Percentiles rank a stretch among this genome's conserved stretches.
phyloP scores from a whole-genome alignment of 2,113 vertebrate species.

The Mesembrinibis cayennensis region DNA sequence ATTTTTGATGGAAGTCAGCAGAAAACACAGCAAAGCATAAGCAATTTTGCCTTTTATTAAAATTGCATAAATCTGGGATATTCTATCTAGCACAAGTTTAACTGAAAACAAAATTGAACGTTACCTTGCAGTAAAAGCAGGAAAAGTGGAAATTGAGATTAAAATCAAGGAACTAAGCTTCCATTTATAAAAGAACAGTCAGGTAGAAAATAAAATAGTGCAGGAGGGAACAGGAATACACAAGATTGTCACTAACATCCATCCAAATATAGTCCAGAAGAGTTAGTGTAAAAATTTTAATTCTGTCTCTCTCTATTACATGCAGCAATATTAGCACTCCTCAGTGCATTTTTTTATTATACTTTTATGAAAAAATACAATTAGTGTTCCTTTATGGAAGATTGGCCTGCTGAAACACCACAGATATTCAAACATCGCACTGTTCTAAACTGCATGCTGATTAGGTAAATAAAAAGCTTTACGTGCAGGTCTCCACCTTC shows the following conservation, averaged over 20 bases:
- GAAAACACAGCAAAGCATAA: background rate
- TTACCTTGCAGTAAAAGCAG: background rate
- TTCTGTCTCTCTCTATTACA: background rate
- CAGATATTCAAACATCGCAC: accelerated
- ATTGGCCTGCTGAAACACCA: background rate
- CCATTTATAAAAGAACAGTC: background rate
- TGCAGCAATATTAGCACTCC: background rate
- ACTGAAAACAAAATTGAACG: background rate
- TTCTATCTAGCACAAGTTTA: background rate
- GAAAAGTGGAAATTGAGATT: background rate
- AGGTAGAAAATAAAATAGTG: background rate
- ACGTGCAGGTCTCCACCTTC: background rate
- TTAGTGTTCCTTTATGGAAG: background rate
- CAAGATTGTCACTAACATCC: background rate
- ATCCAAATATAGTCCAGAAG: background rate
- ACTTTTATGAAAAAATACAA: background rate
- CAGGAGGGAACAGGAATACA: background rate
- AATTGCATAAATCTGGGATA: background rate
- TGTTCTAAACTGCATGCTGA: background rate
- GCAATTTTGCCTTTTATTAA: background rate
- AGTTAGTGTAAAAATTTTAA: background rate
- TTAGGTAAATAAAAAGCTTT: background rate
- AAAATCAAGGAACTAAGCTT: background rate
- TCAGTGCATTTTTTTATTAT: background rate
- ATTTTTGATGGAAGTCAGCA: background rate